Base-by-base conservation (phyloP, 2,113 vertebrate genomes). In the Oncorhynchus kisutch region DNA sequence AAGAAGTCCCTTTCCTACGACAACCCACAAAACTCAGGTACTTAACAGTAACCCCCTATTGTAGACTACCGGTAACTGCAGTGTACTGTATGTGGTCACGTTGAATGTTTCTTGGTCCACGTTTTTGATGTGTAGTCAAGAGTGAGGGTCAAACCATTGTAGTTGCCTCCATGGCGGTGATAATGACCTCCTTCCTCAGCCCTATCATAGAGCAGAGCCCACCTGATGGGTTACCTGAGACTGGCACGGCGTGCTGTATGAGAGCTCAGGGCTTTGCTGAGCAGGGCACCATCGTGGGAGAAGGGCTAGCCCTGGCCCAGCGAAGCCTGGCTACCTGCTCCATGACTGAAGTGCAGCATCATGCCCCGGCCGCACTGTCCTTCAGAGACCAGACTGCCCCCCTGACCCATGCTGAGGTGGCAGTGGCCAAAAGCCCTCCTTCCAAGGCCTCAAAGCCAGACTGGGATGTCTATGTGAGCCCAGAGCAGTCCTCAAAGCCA, bases 1-100 rank as follows among this genome's bases (percentile, higher is more conserved):
- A 89, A 20, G 92, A 94, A 0, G 90, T 90, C 0, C 60, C 67
- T 11, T 91, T 76, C 8, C 82, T 90, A 59, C 78, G 85, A 1
- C 90, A 85, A 81, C 11, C 79, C 6, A 94, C 89, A 20, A 96
- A 96, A 77, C 90, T 95, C 60, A 96, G 97, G 97, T 99, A 94
- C 51, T 6, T 14, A 66, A 25, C 8, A 49, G 5, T 2, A 27
- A n/a, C 16, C 6, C 22, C 51, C 1, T 54, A 16, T 18, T 14
- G 14, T 18, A 16, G 51, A 54, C 51, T 54, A 54, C 51, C 14
- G 16, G 51, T 14, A 54, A 54, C 12, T 54, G 20, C 27, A 60
- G 9, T 57, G 70, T 54, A 22, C 12, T 24, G 14, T 3, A 9
- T 70, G n/a, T 72, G 3, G 29, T 72, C 2, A 29, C 4, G 65